Evolutionary conservation across 1,140 invertebrate species (phyloP).

Genomic region (Rhagoletis zephyria): DNA sequence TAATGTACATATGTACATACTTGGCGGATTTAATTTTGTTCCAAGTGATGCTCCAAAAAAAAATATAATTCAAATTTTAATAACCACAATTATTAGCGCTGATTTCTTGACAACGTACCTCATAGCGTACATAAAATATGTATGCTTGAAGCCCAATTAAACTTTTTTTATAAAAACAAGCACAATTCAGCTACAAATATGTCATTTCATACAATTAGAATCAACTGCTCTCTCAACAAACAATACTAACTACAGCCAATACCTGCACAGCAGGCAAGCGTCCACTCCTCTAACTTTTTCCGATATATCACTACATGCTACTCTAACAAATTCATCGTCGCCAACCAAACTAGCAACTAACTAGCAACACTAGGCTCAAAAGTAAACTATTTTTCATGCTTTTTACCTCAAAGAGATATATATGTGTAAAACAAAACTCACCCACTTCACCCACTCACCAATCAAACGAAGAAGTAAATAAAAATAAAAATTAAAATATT

Average conservation of each 20-base stretch:
- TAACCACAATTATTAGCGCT: background rate
- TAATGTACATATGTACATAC: no score
- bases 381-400: background rate
- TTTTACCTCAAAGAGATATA: background rate
- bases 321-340: background rate
- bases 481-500: slow-evolving; percentile 58
- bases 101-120: background rate
- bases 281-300: no score
- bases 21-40: no score
- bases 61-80: no score
- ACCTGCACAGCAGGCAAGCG: background rate
- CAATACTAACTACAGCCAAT: background rate
- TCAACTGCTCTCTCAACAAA: background rate
- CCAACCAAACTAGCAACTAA: background rate
- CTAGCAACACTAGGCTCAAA: background rate
- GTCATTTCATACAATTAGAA: no score
- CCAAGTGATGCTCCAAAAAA: no score
- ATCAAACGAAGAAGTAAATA: slow-evolving; percentile 43
- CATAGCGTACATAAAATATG: background rate
- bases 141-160: background rate
- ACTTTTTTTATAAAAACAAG: background rate
- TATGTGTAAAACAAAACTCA: slow-evolving; percentile 16
- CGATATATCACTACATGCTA: background rate
- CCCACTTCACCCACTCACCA: slow-evolving; percentile 47
- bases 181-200: background rate